phyloP scores from a whole-genome alignment of 1,140 invertebrate genomes.

The Zaprionus kolodkinae region DNA sequence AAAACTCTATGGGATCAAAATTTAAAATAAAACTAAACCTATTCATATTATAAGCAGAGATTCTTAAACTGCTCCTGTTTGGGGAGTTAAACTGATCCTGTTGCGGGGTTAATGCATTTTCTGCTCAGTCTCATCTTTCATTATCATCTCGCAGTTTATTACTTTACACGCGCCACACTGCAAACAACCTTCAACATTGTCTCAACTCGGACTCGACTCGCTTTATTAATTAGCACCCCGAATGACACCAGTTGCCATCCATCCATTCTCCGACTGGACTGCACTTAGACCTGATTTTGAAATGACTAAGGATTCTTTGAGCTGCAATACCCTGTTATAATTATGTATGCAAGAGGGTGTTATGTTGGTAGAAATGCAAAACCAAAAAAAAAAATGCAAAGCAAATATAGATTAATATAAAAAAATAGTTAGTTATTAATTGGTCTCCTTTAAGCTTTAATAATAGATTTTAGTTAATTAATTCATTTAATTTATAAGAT shows the following conservation, averaged over 20 bases:
- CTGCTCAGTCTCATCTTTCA: background rate
- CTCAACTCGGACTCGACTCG: background rate
- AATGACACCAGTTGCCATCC: constrained; percentile 1
- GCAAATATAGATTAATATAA: too few species aligned
- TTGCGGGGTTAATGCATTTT: constrained; percentile 2
- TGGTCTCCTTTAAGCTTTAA: too few species aligned
- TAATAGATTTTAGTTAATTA: too few species aligned
- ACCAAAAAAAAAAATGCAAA: too few species aligned
- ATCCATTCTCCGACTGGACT: background rate
- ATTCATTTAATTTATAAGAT: too few species aligned
- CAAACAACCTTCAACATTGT: constrained; percentile 5
- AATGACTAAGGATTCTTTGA: constrained; percentile 2
- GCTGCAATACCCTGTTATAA: background rate
- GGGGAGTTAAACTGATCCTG: too few species aligned
- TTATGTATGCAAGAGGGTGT: background rate
- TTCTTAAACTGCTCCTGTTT: background rate
- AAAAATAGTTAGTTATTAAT: too few species aligned
- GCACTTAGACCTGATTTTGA: background rate
- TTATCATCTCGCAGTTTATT: background rate
- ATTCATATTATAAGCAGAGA: background rate
- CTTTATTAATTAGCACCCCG: constrained; percentile 3
- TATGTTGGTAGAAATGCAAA: background rate
- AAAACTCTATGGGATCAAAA: background rate
- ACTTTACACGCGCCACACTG: background rate
- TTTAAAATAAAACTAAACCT: background rate